Conservation (phyloP, 2,797 vertebrate species). For the Acrocephalus scirpaceus region DNA sequence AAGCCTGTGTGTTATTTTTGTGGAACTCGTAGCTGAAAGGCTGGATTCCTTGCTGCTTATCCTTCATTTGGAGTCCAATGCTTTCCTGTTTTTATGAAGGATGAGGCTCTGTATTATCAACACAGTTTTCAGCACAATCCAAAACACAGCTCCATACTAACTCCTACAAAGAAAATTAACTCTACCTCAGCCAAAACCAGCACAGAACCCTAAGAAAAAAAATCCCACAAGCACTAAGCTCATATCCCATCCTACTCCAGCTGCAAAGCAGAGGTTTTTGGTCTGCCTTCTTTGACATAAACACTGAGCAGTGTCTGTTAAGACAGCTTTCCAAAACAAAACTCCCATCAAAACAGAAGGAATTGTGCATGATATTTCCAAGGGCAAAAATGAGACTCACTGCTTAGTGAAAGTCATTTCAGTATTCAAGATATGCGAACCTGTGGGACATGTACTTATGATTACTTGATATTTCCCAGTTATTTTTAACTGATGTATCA, state of each 20-base stretch:
- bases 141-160: neutral
- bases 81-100: neutral
- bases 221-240: neutral
- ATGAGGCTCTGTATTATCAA: neutral
- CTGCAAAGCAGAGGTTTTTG: neutral
- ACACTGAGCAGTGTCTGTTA: neutral
- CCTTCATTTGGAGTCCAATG: neutral
- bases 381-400: neutral
- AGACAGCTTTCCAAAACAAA: neutral
- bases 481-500: constrained; percentile 54
- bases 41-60: neutral
- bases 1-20: neutral
- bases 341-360: neutral
- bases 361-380: neutral
- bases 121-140: neutral
- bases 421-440: constrained; percentile 24
- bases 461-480: neutral
- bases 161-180: neutral
- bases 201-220: neutral
- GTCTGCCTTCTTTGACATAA: neutral
- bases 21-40: neutral
- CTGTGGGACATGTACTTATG: neutral
- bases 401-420: neutral
- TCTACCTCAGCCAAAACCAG: neutral
- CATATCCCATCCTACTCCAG: neutral